Evolutionary conservation across 30 jellyfish, hydroid and myxozoan genomes (phyloP), one percentile per base, ranked within the genome.

Genomic region (Chironex yamaguchii): DNA sequence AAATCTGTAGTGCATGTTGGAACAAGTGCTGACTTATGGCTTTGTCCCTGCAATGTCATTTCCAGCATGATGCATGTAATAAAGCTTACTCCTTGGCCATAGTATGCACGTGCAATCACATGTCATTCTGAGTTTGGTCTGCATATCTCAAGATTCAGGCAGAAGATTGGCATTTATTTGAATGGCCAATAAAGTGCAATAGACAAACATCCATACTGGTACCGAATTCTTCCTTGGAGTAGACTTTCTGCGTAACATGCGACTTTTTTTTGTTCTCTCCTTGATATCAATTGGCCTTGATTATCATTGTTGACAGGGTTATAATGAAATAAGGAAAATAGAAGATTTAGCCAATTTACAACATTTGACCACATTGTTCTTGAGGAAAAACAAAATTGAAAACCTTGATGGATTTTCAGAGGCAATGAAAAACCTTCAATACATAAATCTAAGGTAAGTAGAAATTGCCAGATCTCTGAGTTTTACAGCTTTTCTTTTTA

Each of bases 321-420:
- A 76, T 6, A 94, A 94, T 67, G 67, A 84, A 63, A 94, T 94
- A 52, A 79, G 74, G 9, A 52, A 36, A 34, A 63, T 94, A 20
- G 97, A 82, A 34, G 97, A 83, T 23, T 26, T 94, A 22, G 42
- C 96, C 9, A 34, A 49, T 25, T 69, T 94, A 33, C 64, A 71
- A 36, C 77, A 84, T 66, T 64, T 88, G 77, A 84, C 87, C 0
- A 90, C 80, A 23, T 51, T 94, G 26, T 96, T 88, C 36, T 63
- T 94, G 63, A 76, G 99, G 1, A 86, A 82, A 12, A 94, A 94
- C 85, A 88, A 78, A 29, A 68, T 94, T 52, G 88, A 65, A 64
- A 69, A 67, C 34, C 79, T 94, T 35, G 96, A 89, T 71, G 99
- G 99, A 0, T 89, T 94, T 71, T 48, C 99, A 0, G 97, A 84